These are phyloP conservation scores for Isaurus tuberculatus DNA, from an alignment of 92 coral and sea anemone species.

Conservation along the genomic window DNA sequence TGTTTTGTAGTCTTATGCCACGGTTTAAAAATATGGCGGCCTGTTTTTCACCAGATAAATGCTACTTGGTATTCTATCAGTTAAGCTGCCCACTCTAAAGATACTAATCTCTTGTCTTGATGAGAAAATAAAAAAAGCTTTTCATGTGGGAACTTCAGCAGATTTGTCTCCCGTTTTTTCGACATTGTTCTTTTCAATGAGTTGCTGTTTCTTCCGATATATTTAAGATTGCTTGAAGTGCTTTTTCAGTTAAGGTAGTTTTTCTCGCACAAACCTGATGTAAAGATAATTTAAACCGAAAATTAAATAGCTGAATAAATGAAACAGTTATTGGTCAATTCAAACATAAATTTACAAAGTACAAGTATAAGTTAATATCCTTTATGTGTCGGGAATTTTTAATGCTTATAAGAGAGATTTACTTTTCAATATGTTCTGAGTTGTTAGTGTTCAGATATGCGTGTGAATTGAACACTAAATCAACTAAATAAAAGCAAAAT, in stretches of 20 bases:
- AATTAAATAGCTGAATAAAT: not conserved
- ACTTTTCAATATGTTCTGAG: not conserved
- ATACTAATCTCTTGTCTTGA: not conserved
- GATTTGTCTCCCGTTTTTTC: slow-evolving; percentile 15
- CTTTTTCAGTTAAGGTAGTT: not conserved
- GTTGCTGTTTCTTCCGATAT: slow-evolving; percentile 1
- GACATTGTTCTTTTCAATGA: not conserved
- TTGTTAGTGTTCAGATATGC: not conserved
- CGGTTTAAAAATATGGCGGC: slow-evolving; percentile 1
- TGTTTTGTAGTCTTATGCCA: not conserved
- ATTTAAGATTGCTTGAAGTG: not conserved
- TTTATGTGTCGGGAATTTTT: no score
- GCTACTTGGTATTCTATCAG: slow-evolving; percentile 11
- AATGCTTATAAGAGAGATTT: no score
- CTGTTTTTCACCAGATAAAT: slow-evolving; percentile 1
- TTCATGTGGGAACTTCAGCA: slow-evolving; percentile 28
- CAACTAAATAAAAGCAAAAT: slow-evolving; percentile 15
- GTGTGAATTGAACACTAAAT: not conserved
- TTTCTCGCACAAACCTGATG: not conserved
- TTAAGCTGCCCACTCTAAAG: not conserved
- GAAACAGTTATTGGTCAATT: not conserved
- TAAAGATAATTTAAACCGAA: not conserved
- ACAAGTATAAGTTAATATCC: no score
- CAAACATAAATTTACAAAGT: no score
- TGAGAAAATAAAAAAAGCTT: slow-evolving; percentile 6